Evolutionary conservation across 2,113 vertebrate species (phyloP).

Genomic region (Pangasianodon hypophthalmus): DNA sequence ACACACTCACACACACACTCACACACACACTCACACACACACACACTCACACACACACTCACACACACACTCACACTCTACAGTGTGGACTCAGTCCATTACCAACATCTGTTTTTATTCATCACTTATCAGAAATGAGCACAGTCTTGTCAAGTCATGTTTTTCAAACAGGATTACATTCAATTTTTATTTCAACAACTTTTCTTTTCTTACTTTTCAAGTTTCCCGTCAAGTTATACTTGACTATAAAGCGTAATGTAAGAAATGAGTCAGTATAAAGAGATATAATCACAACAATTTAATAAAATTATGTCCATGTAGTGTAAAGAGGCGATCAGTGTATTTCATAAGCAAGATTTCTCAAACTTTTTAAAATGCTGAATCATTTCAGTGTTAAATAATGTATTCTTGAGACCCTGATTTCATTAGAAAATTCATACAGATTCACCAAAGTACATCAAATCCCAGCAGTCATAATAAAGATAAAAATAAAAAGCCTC

Average conservation of each 20-base stretch:
- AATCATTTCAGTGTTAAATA: background rate
- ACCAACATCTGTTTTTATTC: constrained; percentile 1
- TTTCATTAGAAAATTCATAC: background rate
- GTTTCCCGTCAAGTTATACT: background rate
- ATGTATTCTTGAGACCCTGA: background rate
- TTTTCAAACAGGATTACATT: background rate
- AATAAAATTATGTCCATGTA: background rate
- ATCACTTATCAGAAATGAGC: background rate
- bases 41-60: too few species aligned
- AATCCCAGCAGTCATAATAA: background rate
- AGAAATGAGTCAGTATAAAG: background rate
- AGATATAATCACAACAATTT: background rate
- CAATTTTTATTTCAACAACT: background rate
- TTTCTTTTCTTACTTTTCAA: background rate
- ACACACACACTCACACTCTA: background rate
- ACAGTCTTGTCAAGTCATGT: background rate
- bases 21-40: background rate
- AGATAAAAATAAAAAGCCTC: background rate
- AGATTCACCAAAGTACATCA: background rate
- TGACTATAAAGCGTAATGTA: background rate
- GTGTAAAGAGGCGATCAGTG: background rate
- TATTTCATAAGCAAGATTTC: background rate
- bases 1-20: background rate
- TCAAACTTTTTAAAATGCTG: background rate
- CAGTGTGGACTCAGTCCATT: background rate